Evolutionary conservation across 2,888 invertebrate genomes (phyloP).

Genomic region (Kryphioiulus occultus): DNA sequence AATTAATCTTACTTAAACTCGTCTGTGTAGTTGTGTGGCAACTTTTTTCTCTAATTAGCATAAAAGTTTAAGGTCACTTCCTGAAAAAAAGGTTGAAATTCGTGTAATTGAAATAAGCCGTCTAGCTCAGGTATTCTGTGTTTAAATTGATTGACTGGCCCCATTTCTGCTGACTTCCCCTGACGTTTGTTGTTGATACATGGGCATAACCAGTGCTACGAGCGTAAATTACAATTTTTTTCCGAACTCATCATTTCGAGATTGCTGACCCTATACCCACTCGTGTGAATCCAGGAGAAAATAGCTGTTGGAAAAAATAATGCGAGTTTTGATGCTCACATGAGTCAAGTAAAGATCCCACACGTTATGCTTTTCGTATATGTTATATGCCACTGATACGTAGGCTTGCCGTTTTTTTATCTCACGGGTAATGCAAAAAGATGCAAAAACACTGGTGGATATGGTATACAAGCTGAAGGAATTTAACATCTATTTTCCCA

Average conservation of each 20-base stretch:
- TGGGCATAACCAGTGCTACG: neutral
- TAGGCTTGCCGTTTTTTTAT: neutral
- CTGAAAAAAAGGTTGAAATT: neutral
- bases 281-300: conserved; percentile 10
- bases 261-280: conserved; percentile 17
- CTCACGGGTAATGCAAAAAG: neutral
- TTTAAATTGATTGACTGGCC: conserved; percentile 5
- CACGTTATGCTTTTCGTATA: neutral
- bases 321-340: neutral
- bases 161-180: neutral
- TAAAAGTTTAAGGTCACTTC: conserved; percentile 26
- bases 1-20: neutral
- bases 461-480: conserved; percentile 2
- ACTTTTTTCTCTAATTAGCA: neutral
- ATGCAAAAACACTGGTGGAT: neutral
- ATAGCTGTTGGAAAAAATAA: neutral
- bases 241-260: neutral
- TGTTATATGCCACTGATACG: neutral
- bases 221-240: neutral
- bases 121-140: neutral
- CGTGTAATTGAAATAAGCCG: neutral
- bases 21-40: neutral
- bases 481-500: conserved; percentile 29
- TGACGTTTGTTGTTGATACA: neutral
- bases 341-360: neutral